phyloP scores from a whole-genome alignment of 2,797 vertebrate species.

The Leucoraja ocellata region DNA sequence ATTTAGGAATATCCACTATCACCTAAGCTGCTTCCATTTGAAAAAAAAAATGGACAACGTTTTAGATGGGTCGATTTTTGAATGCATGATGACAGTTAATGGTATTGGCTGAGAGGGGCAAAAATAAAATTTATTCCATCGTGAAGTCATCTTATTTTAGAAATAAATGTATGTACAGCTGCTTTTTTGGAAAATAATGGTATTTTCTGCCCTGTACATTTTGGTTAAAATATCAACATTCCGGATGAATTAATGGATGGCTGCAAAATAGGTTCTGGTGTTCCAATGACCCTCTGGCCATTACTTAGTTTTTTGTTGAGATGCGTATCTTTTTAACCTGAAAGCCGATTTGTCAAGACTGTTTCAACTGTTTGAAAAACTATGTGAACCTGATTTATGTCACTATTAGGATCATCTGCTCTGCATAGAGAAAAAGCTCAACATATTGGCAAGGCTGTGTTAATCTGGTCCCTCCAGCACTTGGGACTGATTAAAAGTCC shows the following conservation, averaged over 20 bases:
- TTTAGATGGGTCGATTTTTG: conserved; percentile 85
- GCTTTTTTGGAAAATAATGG: neutral
- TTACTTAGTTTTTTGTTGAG: neutral
- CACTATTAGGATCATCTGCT: neutral
- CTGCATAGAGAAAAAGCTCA: neutral
- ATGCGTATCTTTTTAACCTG: neutral
- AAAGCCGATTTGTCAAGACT: neutral
- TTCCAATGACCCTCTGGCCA: neutral
- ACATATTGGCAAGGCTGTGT: neutral
- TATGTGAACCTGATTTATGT: neutral
- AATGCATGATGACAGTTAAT: neutral
- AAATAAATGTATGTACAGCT: neutral
- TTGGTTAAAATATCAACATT: neutral
- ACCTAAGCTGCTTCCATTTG: conserved; percentile 80
- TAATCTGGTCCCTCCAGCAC: neutral
- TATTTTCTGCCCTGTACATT: neutral
- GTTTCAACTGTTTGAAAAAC: neutral
- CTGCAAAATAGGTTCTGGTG: neutral
- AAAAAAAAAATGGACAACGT: conserved; percentile 89
- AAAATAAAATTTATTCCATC: neutral
- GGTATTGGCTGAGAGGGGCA: too few relatives aligned
- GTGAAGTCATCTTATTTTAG: neutral
- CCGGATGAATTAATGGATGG: neutral
- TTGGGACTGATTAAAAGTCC: neutral
- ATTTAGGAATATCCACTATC: conserved; percentile 80